phyloP scores from a whole-genome alignment of 2,888 invertebrate genomes.

The Zygaena filipendulae region DNA sequence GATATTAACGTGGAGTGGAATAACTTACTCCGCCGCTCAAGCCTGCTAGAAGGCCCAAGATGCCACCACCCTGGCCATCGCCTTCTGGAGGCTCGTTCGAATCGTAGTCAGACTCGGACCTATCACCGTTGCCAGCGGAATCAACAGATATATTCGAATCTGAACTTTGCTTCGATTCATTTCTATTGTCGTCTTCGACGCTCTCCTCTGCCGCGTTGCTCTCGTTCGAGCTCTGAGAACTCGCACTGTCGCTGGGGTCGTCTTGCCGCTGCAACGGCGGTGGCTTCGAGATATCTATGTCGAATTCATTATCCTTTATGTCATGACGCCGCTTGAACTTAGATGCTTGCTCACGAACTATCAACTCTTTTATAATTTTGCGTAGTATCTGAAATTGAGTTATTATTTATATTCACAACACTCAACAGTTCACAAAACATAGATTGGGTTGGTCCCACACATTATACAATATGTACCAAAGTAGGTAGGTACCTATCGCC shows the following conservation, averaged over 20 bases:
- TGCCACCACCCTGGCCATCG: constrained; percentile 56
- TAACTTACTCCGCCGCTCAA: constrained; percentile 53
- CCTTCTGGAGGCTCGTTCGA: constrained; percentile 46
- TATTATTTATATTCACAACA: no score
- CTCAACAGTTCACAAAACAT: no score
- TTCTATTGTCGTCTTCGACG: constrained; percentile 19
- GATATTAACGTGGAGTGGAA: no score
- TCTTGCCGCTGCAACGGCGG: constrained; percentile 36
- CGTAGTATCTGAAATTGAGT: constrained; percentile 18
- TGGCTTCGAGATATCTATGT: constrained; percentile 31
- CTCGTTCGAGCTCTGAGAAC: constrained; percentile 18
- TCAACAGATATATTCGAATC: constrained; percentile 23
- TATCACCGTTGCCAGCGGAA: constrained; percentile 13
- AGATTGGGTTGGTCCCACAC: no score
- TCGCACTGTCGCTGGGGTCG: constrained; percentile 18
- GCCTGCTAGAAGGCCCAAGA: constrained; percentile 51
- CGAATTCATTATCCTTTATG: constrained; percentile 30
- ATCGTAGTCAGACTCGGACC: constrained; percentile 32
- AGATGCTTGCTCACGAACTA: constrained; percentile 14
- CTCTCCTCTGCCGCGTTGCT: constrained; percentile 30
- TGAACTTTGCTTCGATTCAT: constrained; percentile 28
- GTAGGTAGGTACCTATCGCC: no score
- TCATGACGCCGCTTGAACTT: constrained; percentile 26
- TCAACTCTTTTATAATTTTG: constrained; percentile 15
- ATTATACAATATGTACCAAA: no score